These are phyloP conservation scores for Nephotettix cincticeps DNA, from an alignment of 1,140 invertebrate species.

Conservation along the genomic window DNA sequence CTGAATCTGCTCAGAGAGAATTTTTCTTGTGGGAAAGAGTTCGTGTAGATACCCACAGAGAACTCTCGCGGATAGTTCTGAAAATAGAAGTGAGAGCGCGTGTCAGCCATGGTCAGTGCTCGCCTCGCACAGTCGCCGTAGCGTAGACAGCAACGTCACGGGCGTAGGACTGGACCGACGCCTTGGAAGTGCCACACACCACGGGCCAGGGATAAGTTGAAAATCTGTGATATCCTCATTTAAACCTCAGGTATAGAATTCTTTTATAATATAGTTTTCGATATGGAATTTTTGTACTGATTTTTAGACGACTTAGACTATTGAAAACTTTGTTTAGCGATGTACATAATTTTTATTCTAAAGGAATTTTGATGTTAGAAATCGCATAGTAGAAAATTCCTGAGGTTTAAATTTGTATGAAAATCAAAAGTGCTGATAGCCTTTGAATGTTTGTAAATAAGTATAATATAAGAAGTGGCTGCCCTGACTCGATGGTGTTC, in stretches of 20 bases:
- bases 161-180: too few species aligned
- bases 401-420: slow-evolving; percentile 17
- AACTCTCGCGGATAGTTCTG: too few species aligned
- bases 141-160: too few species aligned
- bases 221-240: slow-evolving; percentile 22
- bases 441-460: slow-evolving; percentile 20
- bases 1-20: too few species aligned
- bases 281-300: background rate
- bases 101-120: too few species aligned
- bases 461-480: slow-evolving; percentile 13
- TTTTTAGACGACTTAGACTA: background rate
- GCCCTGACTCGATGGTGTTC: background rate
- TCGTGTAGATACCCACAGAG: too few species aligned
- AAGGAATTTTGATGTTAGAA: too few species aligned
- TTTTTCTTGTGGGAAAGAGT: too few species aligned
- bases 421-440: slow-evolving; percentile 9
- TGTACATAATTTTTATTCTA: slow-evolving; percentile 3
- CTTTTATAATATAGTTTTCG: background rate
- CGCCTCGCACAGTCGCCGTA: too few species aligned
- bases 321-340: background rate
- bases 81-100: too few species aligned
- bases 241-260: background rate
- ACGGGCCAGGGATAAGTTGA: background rate
- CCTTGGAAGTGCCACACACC: background rate
- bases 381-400: background rate